These are phyloP conservation scores for Idaea aversata DNA, from an alignment of 2,888 invertebrate species.

Conservation along the genomic window DNA sequence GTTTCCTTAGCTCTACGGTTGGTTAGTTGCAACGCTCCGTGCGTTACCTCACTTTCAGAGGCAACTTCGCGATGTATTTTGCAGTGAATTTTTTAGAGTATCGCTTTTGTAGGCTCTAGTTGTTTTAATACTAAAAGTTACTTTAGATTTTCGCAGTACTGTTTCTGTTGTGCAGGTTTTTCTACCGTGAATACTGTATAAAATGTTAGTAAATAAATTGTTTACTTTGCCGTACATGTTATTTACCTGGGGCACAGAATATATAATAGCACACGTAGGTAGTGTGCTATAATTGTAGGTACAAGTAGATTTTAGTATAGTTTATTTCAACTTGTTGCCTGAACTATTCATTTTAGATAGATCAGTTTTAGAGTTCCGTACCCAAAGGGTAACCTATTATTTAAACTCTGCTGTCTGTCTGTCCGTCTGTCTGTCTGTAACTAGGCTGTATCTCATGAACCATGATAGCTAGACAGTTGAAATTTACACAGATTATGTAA, in stretches of 20 bases:
- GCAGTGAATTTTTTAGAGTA: slow-evolving; percentile 77
- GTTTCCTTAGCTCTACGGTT: slow-evolving; percentile 66
- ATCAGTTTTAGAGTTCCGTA: too few species aligned
- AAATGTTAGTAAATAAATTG: slow-evolving; percentile 8
- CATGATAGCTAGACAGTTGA: too few species aligned
- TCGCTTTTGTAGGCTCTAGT: slow-evolving; percentile 72
- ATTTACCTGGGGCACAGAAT: neutral
- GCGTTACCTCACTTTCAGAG: slow-evolving; percentile 77
- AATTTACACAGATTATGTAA: too few species aligned
- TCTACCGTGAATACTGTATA: slow-evolving; percentile 12
- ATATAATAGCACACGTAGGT: neutral
- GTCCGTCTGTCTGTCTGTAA: too few species aligned
- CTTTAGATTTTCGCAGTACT: slow-evolving; percentile 54
- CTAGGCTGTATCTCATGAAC: too few species aligned
- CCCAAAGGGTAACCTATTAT: too few species aligned
- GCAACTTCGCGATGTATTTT: slow-evolving; percentile 77
- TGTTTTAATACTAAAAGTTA: slow-evolving; percentile 69
- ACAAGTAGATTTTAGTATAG: neutral
- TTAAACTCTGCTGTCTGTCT: too few species aligned
- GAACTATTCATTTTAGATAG: too few species aligned
- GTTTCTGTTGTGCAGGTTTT: slow-evolving; percentile 30
- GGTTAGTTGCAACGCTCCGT: slow-evolving; percentile 77
- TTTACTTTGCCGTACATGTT: neutral
- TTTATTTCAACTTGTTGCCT: neutral
- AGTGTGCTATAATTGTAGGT: neutral